Conservation (phyloP, 2,797 vertebrate genomes). For the Parambassis ranga region DNA sequence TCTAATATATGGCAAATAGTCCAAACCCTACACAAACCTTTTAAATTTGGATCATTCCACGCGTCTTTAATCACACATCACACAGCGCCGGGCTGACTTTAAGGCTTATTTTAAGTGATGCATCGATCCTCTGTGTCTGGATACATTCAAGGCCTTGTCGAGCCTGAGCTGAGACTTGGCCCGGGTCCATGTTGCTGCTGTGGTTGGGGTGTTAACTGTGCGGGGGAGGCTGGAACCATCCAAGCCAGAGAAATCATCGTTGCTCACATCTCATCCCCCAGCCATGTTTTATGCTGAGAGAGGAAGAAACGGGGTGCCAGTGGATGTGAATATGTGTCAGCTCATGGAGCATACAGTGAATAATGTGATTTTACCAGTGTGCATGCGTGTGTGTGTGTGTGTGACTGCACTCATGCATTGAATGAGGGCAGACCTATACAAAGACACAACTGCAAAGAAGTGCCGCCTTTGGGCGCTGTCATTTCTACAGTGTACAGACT, state of each 20-base stretch:
- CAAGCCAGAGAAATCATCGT: conserved; percentile 45
- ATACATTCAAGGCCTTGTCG: conserved; percentile 21
- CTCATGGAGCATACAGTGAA: conserved; percentile 49
- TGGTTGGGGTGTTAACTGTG: conserved; percentile 46
- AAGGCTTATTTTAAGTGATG: conserved; percentile 46
- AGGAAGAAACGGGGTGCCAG: conserved; percentile 34
- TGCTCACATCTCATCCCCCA: conserved; percentile 46
- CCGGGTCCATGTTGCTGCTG: conserved; percentile 27
- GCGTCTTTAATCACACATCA: conserved; percentile 47
- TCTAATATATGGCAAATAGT: conserved; percentile 31
- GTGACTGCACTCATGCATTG: conserved; percentile 4
- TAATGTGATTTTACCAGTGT: conserved; percentile 44
- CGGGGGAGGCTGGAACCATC: conserved; percentile 39
- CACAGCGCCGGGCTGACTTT: conserved; percentile 9
- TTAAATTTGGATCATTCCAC: conserved; percentile 17
- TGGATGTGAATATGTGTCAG: conserved; percentile 58
- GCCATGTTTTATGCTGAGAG: conserved; percentile 57
- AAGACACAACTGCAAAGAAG: background rate
- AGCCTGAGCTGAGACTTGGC: conserved; percentile 53
- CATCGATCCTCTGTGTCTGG: conserved; percentile 28
- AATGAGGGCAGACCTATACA: conserved; percentile 2
- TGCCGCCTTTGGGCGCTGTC: background rate
- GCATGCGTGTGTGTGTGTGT: conserved; percentile 14
- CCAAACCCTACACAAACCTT: conserved; percentile 39
- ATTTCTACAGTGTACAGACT: background rate